A percentile compares a stretch with the other conserved stretches of the same genome.
phyloP scores from a whole-genome alignment of 1,140 invertebrate species.

The Ectropis grisescens region DNA sequence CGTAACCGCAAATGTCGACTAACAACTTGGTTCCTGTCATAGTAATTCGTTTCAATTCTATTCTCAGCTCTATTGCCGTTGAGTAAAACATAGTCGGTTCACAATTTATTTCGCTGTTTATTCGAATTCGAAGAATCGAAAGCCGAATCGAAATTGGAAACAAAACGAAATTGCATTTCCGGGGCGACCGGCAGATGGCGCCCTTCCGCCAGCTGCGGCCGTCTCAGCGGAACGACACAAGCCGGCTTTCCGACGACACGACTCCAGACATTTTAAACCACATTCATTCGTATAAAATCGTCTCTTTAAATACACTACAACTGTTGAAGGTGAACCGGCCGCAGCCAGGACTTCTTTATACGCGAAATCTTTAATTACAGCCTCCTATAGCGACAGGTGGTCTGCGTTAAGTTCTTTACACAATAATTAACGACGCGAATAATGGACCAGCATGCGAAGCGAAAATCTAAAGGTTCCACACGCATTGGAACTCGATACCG shows the following conservation, averaged over 20 bases:
- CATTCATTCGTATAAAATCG: too few species aligned
- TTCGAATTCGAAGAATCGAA: too few species aligned
- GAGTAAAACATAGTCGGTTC: too few species aligned
- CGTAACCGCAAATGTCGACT: slow-evolving; percentile 29
- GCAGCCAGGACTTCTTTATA: slow-evolving; percentile 22
- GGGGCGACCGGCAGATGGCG: slow-evolving; percentile 53
- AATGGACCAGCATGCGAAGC: slow-evolving; percentile 64
- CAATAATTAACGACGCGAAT: slow-evolving; percentile 65
- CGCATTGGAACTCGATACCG: slow-evolving; percentile 51
- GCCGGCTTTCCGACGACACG: slow-evolving; percentile 17
- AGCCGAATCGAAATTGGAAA: slow-evolving; percentile 32
- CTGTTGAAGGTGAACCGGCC: slow-evolving; percentile 34
- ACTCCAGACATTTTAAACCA: too few species aligned
- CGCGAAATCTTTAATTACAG: slow-evolving; percentile 50
- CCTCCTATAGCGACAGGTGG: slow-evolving; percentile 52
- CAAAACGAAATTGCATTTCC: slow-evolving; percentile 57
- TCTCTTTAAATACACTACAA: slow-evolving; percentile 21
- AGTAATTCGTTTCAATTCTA: too few species aligned
- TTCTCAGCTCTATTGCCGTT: too few species aligned
- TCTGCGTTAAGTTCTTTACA: slow-evolving; percentile 39
- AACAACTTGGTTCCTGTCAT: too few species aligned
- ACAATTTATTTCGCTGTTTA: too few species aligned
- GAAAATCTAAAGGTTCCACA: slow-evolving; percentile 59
- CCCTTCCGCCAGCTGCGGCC: slow-evolving; percentile 47
- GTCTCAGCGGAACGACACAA: slow-evolving; percentile 22